Base-by-base conservation (phyloP, 2,797 vertebrate genomes). In the Mormyrus hasselquistii region DNA sequence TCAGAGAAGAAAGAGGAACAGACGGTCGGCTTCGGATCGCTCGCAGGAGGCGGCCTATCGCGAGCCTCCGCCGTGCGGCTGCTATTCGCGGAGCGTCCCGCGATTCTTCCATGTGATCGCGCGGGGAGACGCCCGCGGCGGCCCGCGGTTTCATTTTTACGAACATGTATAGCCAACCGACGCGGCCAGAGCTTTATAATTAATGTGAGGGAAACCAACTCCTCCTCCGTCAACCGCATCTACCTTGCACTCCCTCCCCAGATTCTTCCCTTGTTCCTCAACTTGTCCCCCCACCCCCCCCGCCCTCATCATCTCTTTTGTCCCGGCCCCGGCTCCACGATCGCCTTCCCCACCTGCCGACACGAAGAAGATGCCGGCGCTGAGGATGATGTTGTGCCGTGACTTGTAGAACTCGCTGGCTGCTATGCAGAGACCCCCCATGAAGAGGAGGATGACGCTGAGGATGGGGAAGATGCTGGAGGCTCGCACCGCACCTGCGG, bases 351-450 rank as follows among this genome's bases (percentile, higher is more conserved):
- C 95, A 99, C 98, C 98, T 97, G 98, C 97, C 73, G 98, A 98
- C 95, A 99, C 98, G 86, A 99, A 99, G 96, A 99, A 97, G 95
- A 99, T 99, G 93, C 98, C 98, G 0, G 98, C 97, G 89, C 98
- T 99, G 95, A 99, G 97, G 96, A 99, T 99, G 96, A 99, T 99
- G 98, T 99, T 99, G 96, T 99, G 98, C 92, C 98, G 98, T 89
- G 98, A 97, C 96, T 98, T 99, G 96, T 99, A 99, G 96, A 99
- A 99, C 96, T 99, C 98, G 87, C 98, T 99, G 96, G 98, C 98
- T 91, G 98, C 98, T 91, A 99, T 98, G 95, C 98, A 99, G 93
- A 99, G 97, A 69, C 98, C 98, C 90, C 97, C 98, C 98, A 99
- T 99, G 96, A 99, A 99, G 92, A 99, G 98, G 94, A 99, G 97